Base-by-base conservation (phyloP, 2,888 invertebrate genomes). In the Apotomis turbidana region DNA sequence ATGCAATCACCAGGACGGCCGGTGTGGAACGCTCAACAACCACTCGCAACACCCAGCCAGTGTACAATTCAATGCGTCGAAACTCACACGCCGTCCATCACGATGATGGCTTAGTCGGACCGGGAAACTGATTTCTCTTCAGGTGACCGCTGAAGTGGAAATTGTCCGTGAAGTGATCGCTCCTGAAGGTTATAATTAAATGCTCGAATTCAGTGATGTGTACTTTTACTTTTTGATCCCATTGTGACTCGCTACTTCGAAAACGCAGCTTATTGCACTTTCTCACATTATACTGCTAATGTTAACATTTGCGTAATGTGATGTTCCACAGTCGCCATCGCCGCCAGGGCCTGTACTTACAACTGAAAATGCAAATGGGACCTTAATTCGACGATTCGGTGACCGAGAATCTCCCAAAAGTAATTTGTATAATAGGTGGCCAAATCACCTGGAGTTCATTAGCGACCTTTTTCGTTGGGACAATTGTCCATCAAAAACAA, bases 1-100 rank as follows among this genome's bases (percentile, higher is more conserved):
- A 92, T 92, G 93, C 93, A 93, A 93, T 91, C 90, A 91, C 88
- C 91, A 88, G 92, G 91, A 90, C 91, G 90, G 92, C 82, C 88
- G 90, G 90, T 86, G 92, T 92, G 91, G 92, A 91, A 91, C 92
- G 91, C 88, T 88, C 85, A 84, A 83, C 88, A 85, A 88, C 87
- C 88, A 86, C 83, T 84, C 84, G 84, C 87, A 88, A 87, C 91
- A 92, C 91, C 90, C 88, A 88, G 90, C 84, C 91, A 93, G 93
- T 93, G 86, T 88, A 89, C 90, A 91, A 88, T 93, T 88, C 91
- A 91, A 89, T 93, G 90, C 90, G 92, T 89, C 86, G 87, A 87
- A 90, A 91, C 91, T 90, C 90, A 92, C 93, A 93, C 93, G 93
- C 92, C 87, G 87, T 90, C 92, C 90, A 90, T 90, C 90, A 90